A percentile compares a stretch with the other conserved stretches of the same genome.
phyloP scores from a whole-genome alignment of 2,888 invertebrate species.

The Drosophila nr. medialis region DNA sequence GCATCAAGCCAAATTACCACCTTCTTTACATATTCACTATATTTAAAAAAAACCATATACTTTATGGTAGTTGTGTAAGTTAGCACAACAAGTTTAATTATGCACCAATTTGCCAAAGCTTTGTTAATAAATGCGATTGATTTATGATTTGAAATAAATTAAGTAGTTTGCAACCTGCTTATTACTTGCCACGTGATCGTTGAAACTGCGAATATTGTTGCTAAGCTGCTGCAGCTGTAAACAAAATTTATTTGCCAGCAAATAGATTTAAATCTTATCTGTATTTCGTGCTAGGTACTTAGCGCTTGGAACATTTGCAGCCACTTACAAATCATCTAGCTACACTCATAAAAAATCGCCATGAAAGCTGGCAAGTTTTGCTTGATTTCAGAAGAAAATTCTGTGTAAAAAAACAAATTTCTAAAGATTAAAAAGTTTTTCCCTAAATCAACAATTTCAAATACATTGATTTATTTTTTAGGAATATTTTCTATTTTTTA shows the following conservation, averaged over 20 bases:
- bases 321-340: not conserved
- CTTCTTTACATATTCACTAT: not conserved
- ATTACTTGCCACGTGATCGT: constrained; percentile 10
- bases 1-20: not conserved
- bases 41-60: not conserved
- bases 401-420: not conserved
- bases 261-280: constrained; percentile 1
- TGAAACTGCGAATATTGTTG: not conserved
- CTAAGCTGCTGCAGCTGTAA: not conserved
- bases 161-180: constrained; percentile 21
- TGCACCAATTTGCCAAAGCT: constrained; percentile 26
- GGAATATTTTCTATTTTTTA: no score
- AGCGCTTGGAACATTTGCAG: not conserved
- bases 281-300: not conserved
- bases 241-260: not conserved
- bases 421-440: not conserved
- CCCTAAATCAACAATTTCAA: not conserved
- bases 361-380: not conserved
- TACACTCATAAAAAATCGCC: not conserved
- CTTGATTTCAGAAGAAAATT: not conserved
- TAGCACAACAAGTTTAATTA: not conserved
- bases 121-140: constrained; percentile 30
- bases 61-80: not conserved
- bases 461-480: not conserved
- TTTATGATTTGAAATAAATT: constrained; percentile 32